These are phyloP conservation scores for Hemibagrus wyckioides DNA, from an alignment of 2,113 vertebrate species.

Conservation along the genomic window DNA sequence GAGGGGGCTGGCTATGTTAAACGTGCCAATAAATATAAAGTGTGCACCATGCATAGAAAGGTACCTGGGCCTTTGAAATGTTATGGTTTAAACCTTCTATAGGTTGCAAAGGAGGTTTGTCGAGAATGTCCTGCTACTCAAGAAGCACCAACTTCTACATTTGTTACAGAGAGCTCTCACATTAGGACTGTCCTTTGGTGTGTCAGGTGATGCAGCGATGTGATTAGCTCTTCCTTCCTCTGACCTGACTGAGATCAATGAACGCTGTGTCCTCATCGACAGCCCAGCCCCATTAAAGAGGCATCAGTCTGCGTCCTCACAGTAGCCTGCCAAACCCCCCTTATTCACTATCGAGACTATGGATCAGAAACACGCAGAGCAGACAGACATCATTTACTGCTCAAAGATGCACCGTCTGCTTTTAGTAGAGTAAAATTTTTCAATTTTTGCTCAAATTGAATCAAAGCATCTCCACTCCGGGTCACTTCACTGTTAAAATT, in stretches of 20 bases:
- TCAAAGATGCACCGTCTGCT: not conserved
- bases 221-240: slow-evolving; percentile 36
- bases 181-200: slow-evolving; percentile 13
- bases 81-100: not conserved
- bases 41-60: slow-evolving; percentile 8
- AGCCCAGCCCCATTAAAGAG: slow-evolving; percentile 46
- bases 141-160: not conserved
- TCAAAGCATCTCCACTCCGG: slow-evolving; percentile 11
- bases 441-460: slow-evolving; percentile 1
- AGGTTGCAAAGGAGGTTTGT: not conserved
- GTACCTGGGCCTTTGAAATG: not conserved
- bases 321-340: slow-evolving; percentile 32
- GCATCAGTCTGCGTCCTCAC: slow-evolving; percentile 32
- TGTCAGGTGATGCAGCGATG: slow-evolving; percentile 26
- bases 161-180: not conserved
- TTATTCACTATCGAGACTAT: slow-evolving; percentile 25
- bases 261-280: slow-evolving; percentile 39
- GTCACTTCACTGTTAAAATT: not conserved
- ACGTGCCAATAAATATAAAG: slow-evolving; percentile 43
- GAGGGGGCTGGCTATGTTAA: slow-evolving; percentile 30
- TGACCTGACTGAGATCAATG: slow-evolving; percentile 48
- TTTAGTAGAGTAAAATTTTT: too few species aligned
- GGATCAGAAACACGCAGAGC: slow-evolving; percentile 10
- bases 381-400: slow-evolving; percentile 32
- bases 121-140: not conserved